Evolutionary conservation across 2,888 invertebrate species (phyloP).

Genomic region (Xestia sexstrigata): DNA sequence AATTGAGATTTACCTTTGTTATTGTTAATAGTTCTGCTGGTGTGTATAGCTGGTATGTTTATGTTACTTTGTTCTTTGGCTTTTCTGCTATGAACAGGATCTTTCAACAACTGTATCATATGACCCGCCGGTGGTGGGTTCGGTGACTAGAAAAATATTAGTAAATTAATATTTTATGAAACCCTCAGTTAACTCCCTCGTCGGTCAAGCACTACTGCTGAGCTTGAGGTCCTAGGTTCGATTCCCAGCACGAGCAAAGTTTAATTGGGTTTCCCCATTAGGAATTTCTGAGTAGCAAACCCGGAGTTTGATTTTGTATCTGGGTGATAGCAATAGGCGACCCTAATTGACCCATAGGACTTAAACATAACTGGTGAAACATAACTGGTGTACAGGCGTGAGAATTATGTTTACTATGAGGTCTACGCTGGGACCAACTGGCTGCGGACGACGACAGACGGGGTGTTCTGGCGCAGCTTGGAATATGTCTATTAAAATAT

Average conservation of each 20-base stretch:
- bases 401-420: background rate
- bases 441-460: background rate
- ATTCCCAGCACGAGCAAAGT: background rate
- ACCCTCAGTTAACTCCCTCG: background rate
- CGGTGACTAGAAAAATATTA: conserved; percentile 24
- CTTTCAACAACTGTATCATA: conserved; percentile 16
- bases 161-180: background rate
- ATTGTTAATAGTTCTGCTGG: conserved; percentile 24
- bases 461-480: too few relatives aligned
- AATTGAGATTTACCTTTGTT: conserved; percentile 31
- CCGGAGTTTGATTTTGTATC: background rate
- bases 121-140: conserved; percentile 7
- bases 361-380: background rate
- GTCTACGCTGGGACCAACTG: background rate
- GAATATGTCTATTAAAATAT: too few relatives aligned
- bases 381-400: background rate
- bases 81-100: background rate
- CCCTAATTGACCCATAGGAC: too few relatives aligned
- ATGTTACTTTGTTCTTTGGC: conserved; percentile 8
- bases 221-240: background rate
- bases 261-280: background rate
- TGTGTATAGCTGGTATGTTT: conserved; percentile 44
- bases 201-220: background rate
- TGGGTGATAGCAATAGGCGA: background rate
- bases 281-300: background rate